These are phyloP conservation scores for Apodemus sylvaticus DNA, from an alignment of 2,113 vertebrate genomes.

Conservation along the genomic window DNA sequence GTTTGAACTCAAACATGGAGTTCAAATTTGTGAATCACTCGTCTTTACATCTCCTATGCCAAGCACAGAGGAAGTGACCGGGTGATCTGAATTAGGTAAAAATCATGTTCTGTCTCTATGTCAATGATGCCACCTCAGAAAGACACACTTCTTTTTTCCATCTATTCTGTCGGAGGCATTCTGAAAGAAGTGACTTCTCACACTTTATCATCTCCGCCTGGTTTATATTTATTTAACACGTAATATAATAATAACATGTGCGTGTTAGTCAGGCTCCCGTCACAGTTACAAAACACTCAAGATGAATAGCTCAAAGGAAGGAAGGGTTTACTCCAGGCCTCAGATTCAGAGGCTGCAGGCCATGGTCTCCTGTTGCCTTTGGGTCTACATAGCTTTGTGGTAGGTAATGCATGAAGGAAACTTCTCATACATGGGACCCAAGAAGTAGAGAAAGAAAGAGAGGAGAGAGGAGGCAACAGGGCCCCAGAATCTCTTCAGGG, in stretches of 20 bases:
- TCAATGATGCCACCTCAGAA: not conserved
- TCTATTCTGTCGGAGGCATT: not conserved
- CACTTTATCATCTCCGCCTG: not conserved
- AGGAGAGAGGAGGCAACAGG: not conserved
- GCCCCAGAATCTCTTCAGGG: too few species aligned
- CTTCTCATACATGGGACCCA: not conserved
- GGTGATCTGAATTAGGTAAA: not conserved
- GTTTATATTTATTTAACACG: conserved; percentile 21
- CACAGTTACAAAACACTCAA: not conserved
- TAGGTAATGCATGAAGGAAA: not conserved
- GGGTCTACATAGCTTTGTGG: too few species aligned
- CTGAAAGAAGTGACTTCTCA: conserved; percentile 15
- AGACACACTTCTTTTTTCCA: not conserved
- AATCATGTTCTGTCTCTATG: not conserved
- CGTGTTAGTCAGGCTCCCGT: not conserved
- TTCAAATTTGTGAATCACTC: not conserved
- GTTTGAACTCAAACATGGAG: not conserved
- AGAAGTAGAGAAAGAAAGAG: not conserved
- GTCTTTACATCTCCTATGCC: not conserved
- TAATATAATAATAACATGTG: not conserved
- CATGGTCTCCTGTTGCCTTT: not conserved
- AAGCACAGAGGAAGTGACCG: not conserved
- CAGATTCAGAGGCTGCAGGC: not conserved
- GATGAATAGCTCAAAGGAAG: not conserved
- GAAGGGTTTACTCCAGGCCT: not conserved